phyloP scores from a whole-genome alignment of 2,888 invertebrate species.

The Lacanobia wlatinum region DNA sequence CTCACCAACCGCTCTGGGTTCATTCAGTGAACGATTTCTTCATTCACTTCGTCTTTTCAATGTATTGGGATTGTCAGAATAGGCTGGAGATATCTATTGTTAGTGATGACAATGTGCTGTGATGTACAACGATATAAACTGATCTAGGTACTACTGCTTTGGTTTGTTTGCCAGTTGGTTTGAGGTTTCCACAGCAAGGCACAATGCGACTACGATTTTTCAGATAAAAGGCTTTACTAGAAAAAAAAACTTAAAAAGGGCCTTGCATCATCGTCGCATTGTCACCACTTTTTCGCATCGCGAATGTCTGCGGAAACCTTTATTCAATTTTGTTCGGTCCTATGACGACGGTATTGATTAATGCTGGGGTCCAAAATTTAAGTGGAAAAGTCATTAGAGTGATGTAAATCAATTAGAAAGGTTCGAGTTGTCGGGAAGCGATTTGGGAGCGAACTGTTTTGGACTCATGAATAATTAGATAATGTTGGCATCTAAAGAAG shows the following conservation, averaged over 20 bases:
- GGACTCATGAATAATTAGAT: constrained; percentile 22
- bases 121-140: background rate
- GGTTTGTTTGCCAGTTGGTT: constrained; percentile 8
- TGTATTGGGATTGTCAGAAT: constrained; percentile 27
- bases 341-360: constrained; percentile 34
- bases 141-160: constrained; percentile 4
- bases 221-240: too few species aligned
- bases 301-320: background rate
- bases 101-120: constrained; percentile 18
- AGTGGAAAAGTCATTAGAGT: constrained; percentile 36
- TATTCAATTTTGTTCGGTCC: background rate
- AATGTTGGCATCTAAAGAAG: background rate
- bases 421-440: background rate
- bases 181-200: background rate
- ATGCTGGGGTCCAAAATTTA: constrained; percentile 30
- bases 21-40: constrained; percentile 37
- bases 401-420: constrained; percentile 44
- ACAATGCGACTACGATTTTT: background rate
- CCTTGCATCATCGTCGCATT: background rate
- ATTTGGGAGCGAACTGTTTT: background rate
- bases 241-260: too few species aligned
- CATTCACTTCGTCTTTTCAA: constrained; percentile 40
- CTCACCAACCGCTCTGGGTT: constrained; percentile 14
- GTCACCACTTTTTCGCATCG: background rate
- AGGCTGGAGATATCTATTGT: constrained; percentile 29